Base-by-base conservation (phyloP, 2,888 invertebrate species). In the Lasioglossum morio region DNA sequence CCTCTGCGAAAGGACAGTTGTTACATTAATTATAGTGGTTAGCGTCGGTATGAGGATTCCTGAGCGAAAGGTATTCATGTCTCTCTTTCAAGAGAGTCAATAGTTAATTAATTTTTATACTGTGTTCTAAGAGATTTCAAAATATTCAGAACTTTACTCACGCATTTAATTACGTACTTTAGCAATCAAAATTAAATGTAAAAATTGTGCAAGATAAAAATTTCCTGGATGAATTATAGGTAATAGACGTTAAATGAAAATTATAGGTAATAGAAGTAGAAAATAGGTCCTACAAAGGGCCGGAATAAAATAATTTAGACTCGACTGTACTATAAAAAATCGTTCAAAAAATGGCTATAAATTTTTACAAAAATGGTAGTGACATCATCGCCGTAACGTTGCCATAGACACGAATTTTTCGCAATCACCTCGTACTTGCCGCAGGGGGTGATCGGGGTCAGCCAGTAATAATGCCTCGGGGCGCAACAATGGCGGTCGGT, bases 401-500 rank as follows among this genome's bases (percentile, higher is more conserved):
- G 12, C 34, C n/a, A n/a, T 40, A 1, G 37, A n/a, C n/a, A 70
- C 70, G 34, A 23, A 40, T 40, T 70, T 70, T 72, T 46, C 48
- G 19, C 48, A 69, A 72, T 83, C 74, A 37, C 57, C 57, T 78
- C 77, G 80, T 72, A 72, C 72, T 85, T 82, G 84, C 82, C 79
- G 72, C 85, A 78, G 82, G 88, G 88, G 77, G 82, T 77, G 76
- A 69, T 85, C 84, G 92, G 91, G 94, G 94, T 94, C 93, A 92
- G 91, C 82, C 90, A 82, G 92, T 90, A 92, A 91, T 92, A 94
- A 93, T 90, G 90, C 89, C 92, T 72, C 88, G 82, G 85, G 84
- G 91, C 89, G 84, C 90, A 90, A 91, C 92, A 93, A 93, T 94
- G 91, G 92, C 91, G 88, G 86, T 87, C 91, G 92, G 92, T 69